Evolutionary conservation across 2,797 vertebrate species (phyloP), one percentile per base, ranked within the genome.

Genomic region (Pangasius larnaudii): DNA sequence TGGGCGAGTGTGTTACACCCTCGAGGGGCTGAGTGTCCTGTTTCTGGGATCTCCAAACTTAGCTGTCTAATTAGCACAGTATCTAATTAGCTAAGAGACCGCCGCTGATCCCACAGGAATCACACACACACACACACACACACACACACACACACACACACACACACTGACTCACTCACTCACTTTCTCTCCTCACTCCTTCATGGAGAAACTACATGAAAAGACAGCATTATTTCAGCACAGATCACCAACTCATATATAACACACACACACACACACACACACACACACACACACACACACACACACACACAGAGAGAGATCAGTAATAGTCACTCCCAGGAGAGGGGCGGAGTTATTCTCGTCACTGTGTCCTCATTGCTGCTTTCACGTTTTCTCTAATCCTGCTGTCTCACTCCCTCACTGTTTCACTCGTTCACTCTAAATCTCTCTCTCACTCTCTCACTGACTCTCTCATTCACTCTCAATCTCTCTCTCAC

Each of bases 41-140:
- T 81, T 69, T 91, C 85, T 36, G 86, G 87, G 90, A 56, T 86
- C 74, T 92, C 95, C 95, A 96, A 96, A 96, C 91, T 96, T 97
- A 97, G 95, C 90, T 53, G 72, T 51, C 89, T 95, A 96, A 96
- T 96, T 97, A 97, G 95, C 94, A 93, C 95, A 96, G 92, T 93
- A 91, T 74, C 89, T 96, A 96, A 97, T 96, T 95, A 96, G 95
- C 94, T 93, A 86, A 89, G 94, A 93, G 93, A 93, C 94, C 86
- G 92, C 91, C 91, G 90, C 91, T 93, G 90, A 93, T 65, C 39
- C 67, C 39, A 30, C 82, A 63, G 72, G 39, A 53, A 91, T 56
- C 91, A 93, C 91, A 93, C 93, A 94, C 95, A 93, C 94, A 92
- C 16, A 6, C 94, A 89, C 95, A 87, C 92, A 33, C 51, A 78